phyloP scores from a whole-genome alignment of 2,797 vertebrate species.

The Syngnathus rostellatus region DNA sequence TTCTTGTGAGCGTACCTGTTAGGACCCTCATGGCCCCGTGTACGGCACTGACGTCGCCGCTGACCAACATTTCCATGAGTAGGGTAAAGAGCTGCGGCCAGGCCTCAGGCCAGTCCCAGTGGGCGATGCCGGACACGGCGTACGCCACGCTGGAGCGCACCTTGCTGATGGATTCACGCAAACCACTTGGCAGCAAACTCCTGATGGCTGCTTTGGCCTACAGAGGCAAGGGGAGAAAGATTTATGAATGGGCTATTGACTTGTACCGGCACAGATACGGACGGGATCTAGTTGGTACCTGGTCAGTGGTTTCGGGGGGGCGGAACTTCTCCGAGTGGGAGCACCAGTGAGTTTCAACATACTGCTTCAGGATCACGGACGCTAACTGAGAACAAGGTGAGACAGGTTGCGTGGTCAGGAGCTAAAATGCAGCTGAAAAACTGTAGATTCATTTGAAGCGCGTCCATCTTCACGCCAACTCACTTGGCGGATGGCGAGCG shows the following conservation, averaged over 20 bases:
- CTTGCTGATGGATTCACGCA: conserved; percentile 94
- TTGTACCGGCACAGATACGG: too few relatives aligned
- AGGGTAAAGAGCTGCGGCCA: conserved; percentile 96
- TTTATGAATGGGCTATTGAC: too few relatives aligned
- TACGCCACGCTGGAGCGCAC: conserved; percentile 97
- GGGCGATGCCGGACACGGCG: conserved; percentile 92
- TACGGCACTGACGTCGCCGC: conserved; percentile 87
- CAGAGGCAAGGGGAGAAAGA: neutral
- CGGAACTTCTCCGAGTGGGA: conserved; percentile 95
- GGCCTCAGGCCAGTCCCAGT: conserved; percentile 99
- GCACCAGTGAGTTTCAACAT: conserved; percentile 99
- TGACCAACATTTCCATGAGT: conserved; percentile 98
- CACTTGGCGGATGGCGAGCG: conserved; percentile 94
- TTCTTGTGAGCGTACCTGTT: conserved; percentile 72
- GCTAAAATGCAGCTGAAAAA: neutral
- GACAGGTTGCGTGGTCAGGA: neutral
- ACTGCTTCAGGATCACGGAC: conserved; percentile 95
- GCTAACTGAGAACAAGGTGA: conserved; percentile 74
- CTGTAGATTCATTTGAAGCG: neutral
- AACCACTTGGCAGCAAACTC: conserved; percentile 81
- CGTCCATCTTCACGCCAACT: conserved; percentile 29
- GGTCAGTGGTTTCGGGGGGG: conserved; percentile 92
- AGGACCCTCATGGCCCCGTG: conserved; percentile 98
- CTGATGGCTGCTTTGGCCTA: conserved; percentile 95
- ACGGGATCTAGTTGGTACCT: conserved; percentile 62